Evolutionary conservation across 2,113 vertebrate species (phyloP).

Genomic region (Climacteris rufus): DNA sequence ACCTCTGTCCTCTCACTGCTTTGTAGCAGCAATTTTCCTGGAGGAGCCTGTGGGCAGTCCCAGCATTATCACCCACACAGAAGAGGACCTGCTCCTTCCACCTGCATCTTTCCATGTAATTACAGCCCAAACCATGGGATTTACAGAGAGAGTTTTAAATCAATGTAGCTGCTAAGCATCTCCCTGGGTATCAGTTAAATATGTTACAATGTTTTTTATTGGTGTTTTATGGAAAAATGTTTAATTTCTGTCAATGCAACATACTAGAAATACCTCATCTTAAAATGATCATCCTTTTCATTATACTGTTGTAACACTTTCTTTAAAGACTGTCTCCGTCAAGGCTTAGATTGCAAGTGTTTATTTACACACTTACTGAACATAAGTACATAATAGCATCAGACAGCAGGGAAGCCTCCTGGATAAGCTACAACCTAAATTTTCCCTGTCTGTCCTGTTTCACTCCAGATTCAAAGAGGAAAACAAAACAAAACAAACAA

Average conservation of each 20-base stretch:
- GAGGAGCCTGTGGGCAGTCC: background rate
- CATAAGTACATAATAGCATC: background rate
- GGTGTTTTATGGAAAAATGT: background rate
- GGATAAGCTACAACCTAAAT: conserved; percentile 13
- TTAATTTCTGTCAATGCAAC: background rate
- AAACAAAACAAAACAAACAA: background rate
- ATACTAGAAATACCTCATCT: background rate
- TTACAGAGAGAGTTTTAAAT: background rate
- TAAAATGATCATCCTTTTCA: background rate
- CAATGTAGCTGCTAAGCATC: background rate
- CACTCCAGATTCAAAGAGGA: background rate
- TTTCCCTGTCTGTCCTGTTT: background rate
- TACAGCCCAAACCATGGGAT: background rate
- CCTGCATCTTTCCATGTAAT: background rate
- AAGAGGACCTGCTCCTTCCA: background rate
- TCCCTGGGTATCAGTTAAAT: background rate
- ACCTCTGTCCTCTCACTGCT: background rate
- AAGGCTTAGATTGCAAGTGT: background rate
- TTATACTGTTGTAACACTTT: background rate
- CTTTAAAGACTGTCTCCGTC: background rate
- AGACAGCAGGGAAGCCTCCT: background rate
- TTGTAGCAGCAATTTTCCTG: background rate
- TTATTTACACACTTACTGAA: conserved; percentile 22
- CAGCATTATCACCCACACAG: background rate
- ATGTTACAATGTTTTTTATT: background rate